phyloP scores from a whole-genome alignment of 2,888 invertebrate genomes.

The Serrognathus titanus region DNA sequence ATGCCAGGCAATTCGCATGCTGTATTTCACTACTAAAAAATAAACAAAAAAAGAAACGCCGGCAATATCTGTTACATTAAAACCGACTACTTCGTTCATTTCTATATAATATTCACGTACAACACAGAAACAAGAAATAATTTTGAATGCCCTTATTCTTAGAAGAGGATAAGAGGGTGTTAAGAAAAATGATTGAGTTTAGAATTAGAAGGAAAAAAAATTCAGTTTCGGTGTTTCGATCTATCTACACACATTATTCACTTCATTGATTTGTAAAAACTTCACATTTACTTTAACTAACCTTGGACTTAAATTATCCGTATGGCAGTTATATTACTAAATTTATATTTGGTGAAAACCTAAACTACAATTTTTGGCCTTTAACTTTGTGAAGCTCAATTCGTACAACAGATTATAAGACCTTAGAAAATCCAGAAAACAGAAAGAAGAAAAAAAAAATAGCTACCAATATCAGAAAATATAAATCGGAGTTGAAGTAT shows the following conservation, averaged over 20 bases:
- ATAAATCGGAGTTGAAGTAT: no score
- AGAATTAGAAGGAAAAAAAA: no score
- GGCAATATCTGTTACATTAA: constrained; percentile 21
- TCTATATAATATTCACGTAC: constrained; percentile 4
- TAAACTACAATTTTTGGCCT: constrained; percentile 14
- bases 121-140: constrained; percentile 2
- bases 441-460: no score
- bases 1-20: neutral
- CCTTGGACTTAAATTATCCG: constrained; percentile 5
- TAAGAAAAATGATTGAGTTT: no score
- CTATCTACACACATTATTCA: no score
- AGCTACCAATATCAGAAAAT: no score
- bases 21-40: neutral
- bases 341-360: constrained; percentile 9
- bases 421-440: no score
- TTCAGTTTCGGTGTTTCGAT: no score
- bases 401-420: no score
- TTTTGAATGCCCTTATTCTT: constrained; percentile 4
- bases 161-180: neutral
- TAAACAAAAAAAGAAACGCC: constrained; percentile 8
- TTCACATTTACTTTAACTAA: constrained; percentile 8
- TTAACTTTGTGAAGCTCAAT: constrained; percentile 9
- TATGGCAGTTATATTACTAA: constrained; percentile 13
- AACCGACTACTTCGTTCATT: constrained; percentile 14
- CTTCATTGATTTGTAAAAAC: constrained; percentile 1